Percentiles rank a stretch among this genome's conserved stretches.
Evolutionary conservation across 2,113 vertebrate genomes (phyloP).

Genomic region (Andinoacara biseriatus): DNA sequence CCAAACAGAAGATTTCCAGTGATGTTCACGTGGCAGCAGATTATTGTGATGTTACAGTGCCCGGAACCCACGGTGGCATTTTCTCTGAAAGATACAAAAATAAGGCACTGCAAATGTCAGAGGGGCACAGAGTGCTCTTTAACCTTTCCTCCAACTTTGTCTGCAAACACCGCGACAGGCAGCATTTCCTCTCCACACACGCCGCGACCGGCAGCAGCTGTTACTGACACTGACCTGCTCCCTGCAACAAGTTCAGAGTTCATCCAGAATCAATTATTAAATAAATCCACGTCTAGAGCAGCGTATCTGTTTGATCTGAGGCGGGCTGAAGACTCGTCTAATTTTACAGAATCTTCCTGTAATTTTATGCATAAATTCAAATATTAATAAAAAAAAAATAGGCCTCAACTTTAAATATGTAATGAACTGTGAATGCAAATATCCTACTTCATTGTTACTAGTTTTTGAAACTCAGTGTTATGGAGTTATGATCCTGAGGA

Average conservation of each 20-base stretch:
- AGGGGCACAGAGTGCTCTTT: constrained; percentile 5
- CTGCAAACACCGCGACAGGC: constrained; percentile 16
- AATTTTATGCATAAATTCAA: background rate
- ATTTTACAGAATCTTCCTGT: background rate
- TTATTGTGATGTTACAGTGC: constrained; percentile 17
- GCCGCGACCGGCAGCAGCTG: background rate
- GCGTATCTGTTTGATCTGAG: background rate
- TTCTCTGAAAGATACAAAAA: constrained; percentile 8
- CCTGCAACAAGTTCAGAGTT: too few species aligned
- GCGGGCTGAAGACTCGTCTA: background rate
- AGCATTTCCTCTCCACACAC: background rate
- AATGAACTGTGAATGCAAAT: background rate
- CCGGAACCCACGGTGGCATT: constrained; percentile 33
- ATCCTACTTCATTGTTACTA: background rate
- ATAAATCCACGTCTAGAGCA: background rate
- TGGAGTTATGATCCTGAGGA: too few species aligned
- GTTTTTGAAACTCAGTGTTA: background rate
- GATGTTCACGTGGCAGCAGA: constrained; percentile 31
- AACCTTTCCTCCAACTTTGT: constrained; percentile 41
- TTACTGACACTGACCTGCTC: too few species aligned
- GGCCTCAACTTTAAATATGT: too few species aligned
- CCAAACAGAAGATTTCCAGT: background rate
- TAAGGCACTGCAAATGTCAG: constrained; percentile 37
- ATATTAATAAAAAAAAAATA: background rate
- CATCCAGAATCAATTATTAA: background rate